Evolutionary conservation across 2,888 invertebrate species (phyloP).

Genomic region (Eupithecia centaureata): DNA sequence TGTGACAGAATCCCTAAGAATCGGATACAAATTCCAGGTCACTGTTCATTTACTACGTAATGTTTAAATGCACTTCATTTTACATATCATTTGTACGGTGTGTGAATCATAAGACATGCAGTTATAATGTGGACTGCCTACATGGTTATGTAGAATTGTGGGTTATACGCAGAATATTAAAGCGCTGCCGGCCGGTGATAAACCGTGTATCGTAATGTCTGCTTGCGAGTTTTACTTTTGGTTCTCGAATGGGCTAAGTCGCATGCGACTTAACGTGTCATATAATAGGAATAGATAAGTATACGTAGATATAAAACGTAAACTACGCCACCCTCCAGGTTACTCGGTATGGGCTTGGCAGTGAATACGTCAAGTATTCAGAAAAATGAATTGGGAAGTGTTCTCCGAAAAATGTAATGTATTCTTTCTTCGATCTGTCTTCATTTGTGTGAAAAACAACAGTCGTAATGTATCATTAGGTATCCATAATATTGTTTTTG

Average conservation of each 20-base stretch:
- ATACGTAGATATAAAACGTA: too few relatives aligned
- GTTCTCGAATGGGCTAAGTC: slow-evolving; percentile 42
- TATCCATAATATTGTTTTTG: slow-evolving; percentile 1
- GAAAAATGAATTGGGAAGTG: too few relatives aligned
- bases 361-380: too few relatives aligned
- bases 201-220: slow-evolving; percentile 59
- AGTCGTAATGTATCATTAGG: too few relatives aligned
- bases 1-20: not conserved
- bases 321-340: too few relatives aligned
- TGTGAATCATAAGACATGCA: slow-evolving; percentile 34
- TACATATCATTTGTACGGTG: not conserved
- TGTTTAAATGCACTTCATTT: not conserved
- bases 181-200: slow-evolving; percentile 54
- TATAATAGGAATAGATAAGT: too few relatives aligned
- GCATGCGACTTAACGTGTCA: not conserved
- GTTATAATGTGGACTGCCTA: slow-evolving; percentile 31
- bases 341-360: too few relatives aligned
- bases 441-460: not conserved
- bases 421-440: not conserved
- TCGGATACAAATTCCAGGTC: not conserved
- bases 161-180: slow-evolving; percentile 38
- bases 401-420: not conserved
- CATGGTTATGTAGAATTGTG: slow-evolving; percentile 30
- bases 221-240: slow-evolving; percentile 46
- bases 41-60: not conserved